Conservation (phyloP, 1,140 invertebrate species). For the Ostrea denselamellosa region DNA sequence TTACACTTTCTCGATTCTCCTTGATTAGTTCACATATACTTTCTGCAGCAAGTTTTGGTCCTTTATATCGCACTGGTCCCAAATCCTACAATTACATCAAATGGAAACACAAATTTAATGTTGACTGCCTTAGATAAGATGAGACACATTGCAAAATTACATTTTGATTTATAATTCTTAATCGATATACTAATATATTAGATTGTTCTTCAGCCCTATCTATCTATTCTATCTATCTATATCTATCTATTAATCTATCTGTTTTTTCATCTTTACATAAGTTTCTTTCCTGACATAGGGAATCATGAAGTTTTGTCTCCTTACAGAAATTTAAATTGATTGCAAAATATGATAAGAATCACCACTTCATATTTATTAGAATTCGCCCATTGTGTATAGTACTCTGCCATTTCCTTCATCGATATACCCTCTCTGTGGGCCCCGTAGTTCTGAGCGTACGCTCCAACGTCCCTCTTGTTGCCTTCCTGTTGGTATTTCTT, state of each 20-base stretch:
- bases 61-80: slow-evolving; percentile 48
- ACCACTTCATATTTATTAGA: slow-evolving; percentile 56
- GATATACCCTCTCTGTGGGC: slow-evolving; percentile 59
- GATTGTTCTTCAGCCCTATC: too few species aligned
- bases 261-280: too few species aligned
- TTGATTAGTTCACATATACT: slow-evolving; percentile 36
- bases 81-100: slow-evolving; percentile 41
- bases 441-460: slow-evolving; percentile 56
- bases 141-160: too few species aligned
- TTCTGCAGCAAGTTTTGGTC: slow-evolving; percentile 50
- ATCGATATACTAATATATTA: too few species aligned
- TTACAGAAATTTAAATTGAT: neutral
- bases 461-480: slow-evolving; percentile 11
- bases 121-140: too few species aligned
- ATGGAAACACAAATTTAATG: too few species aligned
- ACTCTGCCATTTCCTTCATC: slow-evolving; percentile 54
- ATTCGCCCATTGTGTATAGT: slow-evolving; percentile 59
- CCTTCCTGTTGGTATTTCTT: slow-evolving; percentile 33
- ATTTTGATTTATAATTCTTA: too few species aligned
- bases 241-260: too few species aligned
- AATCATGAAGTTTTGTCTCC: too few species aligned
- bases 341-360: neutral
- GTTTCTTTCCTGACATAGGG: too few species aligned
- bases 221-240: too few species aligned
- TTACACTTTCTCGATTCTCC: slow-evolving; percentile 10